Conservation (phyloP, 2,113 vertebrate genomes). For the Podocnemis expansa region DNA sequence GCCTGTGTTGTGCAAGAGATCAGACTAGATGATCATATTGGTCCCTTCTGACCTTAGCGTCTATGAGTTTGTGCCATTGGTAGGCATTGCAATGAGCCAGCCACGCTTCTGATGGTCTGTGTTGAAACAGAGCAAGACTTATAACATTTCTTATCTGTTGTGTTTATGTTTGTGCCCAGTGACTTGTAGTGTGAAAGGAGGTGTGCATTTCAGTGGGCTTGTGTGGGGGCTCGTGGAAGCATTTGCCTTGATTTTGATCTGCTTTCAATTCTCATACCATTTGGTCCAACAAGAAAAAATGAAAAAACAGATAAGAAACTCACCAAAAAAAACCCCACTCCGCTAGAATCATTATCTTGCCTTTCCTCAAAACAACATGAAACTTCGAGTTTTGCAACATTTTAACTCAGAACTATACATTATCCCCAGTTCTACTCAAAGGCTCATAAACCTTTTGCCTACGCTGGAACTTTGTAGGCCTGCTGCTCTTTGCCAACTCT, state of each 20-base stretch:
- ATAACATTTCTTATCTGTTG: neutral
- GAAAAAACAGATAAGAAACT: neutral
- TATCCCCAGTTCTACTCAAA: neutral
- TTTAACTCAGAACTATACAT: neutral
- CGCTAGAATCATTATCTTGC: neutral
- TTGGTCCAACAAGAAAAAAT: neutral
- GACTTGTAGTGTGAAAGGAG: neutral
- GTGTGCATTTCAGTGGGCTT: neutral
- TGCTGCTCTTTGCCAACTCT: conserved; percentile 15
- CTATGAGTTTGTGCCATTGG: too few species aligned
- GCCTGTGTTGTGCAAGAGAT: too few species aligned
- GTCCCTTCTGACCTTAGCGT: too few species aligned
- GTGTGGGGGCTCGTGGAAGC: neutral
- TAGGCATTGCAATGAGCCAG: neutral
- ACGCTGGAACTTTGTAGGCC: neutral
- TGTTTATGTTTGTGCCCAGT: neutral
- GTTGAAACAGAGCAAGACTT: neutral
- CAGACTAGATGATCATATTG: too few species aligned
- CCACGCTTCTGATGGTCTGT: neutral
- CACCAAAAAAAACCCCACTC: neutral
- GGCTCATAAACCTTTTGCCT: neutral
- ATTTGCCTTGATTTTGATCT: fast-evolving
- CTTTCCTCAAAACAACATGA: neutral
- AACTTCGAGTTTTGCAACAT: neutral
- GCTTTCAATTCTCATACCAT: neutral